phyloP scores from a whole-genome alignment of 2,113 vertebrate genomes.

The Podocnemis expansa region DNA sequence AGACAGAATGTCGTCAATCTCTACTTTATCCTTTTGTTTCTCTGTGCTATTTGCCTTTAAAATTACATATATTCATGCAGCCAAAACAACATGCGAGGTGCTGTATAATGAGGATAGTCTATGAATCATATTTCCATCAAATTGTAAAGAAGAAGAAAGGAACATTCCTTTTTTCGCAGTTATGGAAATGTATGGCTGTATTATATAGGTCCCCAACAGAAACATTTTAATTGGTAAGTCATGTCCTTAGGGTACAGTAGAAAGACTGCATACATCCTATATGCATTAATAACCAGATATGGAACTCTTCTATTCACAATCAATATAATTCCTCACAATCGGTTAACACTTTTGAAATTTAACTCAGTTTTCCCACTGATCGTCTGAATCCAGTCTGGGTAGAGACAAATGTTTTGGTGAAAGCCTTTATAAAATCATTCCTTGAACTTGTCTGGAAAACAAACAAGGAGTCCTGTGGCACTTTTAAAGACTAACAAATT shows the following conservation, averaged over 20 bases:
- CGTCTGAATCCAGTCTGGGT: background rate
- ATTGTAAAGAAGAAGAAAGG: background rate
- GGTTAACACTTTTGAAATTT: background rate
- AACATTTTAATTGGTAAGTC: background rate
- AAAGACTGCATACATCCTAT: background rate
- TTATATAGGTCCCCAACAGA: background rate
- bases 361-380: background rate
- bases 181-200: background rate
- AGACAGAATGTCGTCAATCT: background rate
- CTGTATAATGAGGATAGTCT: background rate
- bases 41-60: background rate
- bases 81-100: background rate
- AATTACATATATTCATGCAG: background rate
- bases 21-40: background rate
- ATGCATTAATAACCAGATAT: too few species aligned
- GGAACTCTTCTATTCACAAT: background rate
- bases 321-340: background rate
- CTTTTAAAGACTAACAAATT: too few species aligned
- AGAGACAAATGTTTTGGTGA: too few species aligned
- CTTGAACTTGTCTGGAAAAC: background rate
- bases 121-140: background rate
- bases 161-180: background rate
- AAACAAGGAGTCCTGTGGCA: too few species aligned
- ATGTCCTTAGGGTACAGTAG: background rate
- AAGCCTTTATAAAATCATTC: too few species aligned